Evolutionary conservation across 1,140 invertebrate genomes (phyloP).

Genomic region (Maconellicoccus hirsutus): DNA sequence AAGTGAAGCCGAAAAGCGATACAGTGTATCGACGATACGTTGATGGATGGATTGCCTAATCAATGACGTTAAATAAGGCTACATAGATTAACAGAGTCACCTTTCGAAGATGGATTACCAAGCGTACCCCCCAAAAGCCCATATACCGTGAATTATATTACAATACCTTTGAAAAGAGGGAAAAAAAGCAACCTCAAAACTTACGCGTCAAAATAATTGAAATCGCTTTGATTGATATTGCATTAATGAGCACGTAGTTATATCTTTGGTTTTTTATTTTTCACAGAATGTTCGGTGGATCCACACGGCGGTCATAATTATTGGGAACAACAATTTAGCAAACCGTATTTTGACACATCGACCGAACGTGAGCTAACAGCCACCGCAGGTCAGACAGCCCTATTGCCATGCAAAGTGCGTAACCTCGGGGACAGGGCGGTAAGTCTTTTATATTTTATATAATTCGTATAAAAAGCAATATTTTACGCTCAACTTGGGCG

Average conservation of each 20-base stretch:
- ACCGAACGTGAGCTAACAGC: slow-evolving; percentile 70
- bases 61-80: too few relatives aligned
- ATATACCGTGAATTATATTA: too few relatives aligned
- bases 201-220: too few relatives aligned
- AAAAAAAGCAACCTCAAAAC: too few relatives aligned
- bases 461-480: neutral
- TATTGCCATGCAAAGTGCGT: slow-evolving; percentile 69
- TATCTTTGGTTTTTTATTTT: neutral
- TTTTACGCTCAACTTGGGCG: neutral
- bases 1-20: too few relatives aligned
- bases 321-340: slow-evolving; percentile 61
- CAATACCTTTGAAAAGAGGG: too few relatives aligned
- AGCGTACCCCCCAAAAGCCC: too few relatives aligned
- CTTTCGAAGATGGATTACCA: too few relatives aligned
- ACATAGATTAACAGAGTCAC: too few relatives aligned
- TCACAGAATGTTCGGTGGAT: slow-evolving; percentile 23
- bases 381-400: slow-evolving; percentile 71
- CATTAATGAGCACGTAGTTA: neutral
- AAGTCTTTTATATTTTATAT: slow-evolving; percentile 32
- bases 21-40: too few relatives aligned
- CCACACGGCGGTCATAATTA: slow-evolving; percentile 33
- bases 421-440: slow-evolving; percentile 79
- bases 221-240: too few relatives aligned
- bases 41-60: too few relatives aligned
- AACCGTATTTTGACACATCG: slow-evolving; percentile 81